Base-by-base conservation (phyloP, 2,888 invertebrate genomes). In the Meiosimyza platycephala region DNA sequence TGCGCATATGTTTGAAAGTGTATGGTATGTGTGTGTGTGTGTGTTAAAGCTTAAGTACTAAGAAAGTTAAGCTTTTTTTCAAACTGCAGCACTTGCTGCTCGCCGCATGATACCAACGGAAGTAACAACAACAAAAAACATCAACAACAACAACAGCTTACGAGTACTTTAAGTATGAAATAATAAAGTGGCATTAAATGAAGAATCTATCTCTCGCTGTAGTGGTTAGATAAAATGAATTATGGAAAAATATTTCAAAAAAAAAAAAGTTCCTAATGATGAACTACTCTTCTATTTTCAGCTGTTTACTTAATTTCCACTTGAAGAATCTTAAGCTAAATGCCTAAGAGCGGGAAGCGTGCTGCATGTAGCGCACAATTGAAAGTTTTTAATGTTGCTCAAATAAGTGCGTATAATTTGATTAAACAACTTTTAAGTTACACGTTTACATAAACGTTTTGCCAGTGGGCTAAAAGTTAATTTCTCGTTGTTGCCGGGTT, bases 401-500 rank as follows among this genome's bases (percentile, higher is more conserved):
- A 47, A 63, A 22, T 16, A 47, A 63, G 62, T 63, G 62, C 48
- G 48, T 15, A 40, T 63, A 63, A 63, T 63, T 63, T 40, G 62
- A 63, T 63, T 48, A 63, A 40, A 40, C 40, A 47, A 63, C n/a
- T 63, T 60, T 28, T 22, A 47, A 63, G 47, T 47, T 40, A 6
- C 18, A 22, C 16, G 57, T 57, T 22, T 28, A n/a, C 16, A 7
- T 3, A 16, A 15, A 57, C 6, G 2, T 40, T 40, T 40, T 40
- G 40, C 40, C 40, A 40, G 9, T 9, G 9, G 40, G 40, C 40
- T 40, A 9, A 40, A 40, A 9, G 40, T 40, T 40, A 40, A 40
- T 40, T 40, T 40, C 40, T 40, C 9, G 40, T 40, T 40, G 40
- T 9, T 40, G 40, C 40, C 40, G 6, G 40, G 1, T 40, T 9